phyloP scores from a whole-genome alignment of 2,888 invertebrate species.

The Diplolepis rosae region DNA sequence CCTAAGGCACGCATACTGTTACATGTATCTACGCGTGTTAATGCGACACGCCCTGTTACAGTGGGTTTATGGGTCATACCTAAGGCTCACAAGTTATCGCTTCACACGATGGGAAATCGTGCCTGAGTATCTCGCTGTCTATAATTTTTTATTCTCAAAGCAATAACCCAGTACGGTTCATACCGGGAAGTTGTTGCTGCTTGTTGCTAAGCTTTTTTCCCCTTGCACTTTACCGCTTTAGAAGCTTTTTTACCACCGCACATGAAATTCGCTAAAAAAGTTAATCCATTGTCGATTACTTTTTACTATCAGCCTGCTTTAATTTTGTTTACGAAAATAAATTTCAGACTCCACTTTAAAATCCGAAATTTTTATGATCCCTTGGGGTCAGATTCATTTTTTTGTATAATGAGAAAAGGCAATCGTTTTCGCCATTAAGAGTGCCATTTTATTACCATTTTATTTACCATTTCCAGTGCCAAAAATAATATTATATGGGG shows the following conservation, averaged over 20 bases:
- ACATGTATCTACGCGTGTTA: constrained; percentile 21
- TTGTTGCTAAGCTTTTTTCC: constrained; percentile 8
- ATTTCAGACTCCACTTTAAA: background rate
- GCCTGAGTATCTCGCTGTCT: constrained; percentile 25
- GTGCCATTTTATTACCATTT: too few species aligned
- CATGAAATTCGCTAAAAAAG: constrained; percentile 20
- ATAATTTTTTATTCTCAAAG: constrained; percentile 12
- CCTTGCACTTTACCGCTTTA: constrained; percentile 24
- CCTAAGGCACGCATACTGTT: constrained; percentile 16
- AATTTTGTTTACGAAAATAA: background rate
- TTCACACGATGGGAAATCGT: constrained; percentile 28
- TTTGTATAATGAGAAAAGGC: too few species aligned
- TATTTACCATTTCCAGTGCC: too few species aligned
- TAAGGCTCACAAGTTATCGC: constrained; percentile 19
- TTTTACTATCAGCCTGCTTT: constrained; percentile 5
- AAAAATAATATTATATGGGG: too few species aligned
- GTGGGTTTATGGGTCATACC: constrained; percentile 26
- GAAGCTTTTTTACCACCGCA: constrained; percentile 16
- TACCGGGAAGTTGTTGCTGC: constrained; percentile 2
- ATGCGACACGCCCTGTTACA: constrained; percentile 24
- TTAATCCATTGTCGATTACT: constrained; percentile 9
- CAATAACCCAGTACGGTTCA: constrained; percentile 27
- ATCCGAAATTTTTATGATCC: too few species aligned
- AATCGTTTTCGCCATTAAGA: too few species aligned
- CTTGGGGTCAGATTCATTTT: too few species aligned